Evolutionary conservation across 2,797 vertebrate species (phyloP).

Genomic region (Momotus momota): DNA sequence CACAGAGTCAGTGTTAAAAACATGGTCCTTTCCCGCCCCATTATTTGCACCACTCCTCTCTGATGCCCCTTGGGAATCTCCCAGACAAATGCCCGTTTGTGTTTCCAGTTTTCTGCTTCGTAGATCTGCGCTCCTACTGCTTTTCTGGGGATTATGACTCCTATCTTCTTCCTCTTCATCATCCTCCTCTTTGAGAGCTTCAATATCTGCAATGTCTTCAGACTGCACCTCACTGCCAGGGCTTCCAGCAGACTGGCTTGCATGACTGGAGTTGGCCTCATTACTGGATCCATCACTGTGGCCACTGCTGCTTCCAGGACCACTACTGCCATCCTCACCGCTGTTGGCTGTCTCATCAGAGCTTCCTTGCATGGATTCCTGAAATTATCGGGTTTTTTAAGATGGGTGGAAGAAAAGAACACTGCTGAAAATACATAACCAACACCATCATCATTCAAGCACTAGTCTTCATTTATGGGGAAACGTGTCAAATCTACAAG

Average conservation of each 20-base stretch:
- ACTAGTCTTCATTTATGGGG: background rate
- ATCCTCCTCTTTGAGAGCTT: slow-evolving; percentile 94
- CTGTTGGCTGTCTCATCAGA: slow-evolving; percentile 99
- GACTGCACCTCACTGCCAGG: slow-evolving; percentile 96
- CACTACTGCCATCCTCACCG: slow-evolving; percentile 96
- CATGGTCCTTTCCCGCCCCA: slow-evolving; percentile 84
- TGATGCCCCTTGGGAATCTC: slow-evolving; percentile 81
- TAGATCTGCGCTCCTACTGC: slow-evolving; percentile 83
- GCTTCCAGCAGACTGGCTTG: slow-evolving; percentile 95
- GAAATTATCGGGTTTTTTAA: background rate
- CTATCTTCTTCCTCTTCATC: slow-evolving; percentile 92
- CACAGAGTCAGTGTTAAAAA: slow-evolving; percentile 85
- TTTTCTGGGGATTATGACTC: slow-evolving; percentile 83
- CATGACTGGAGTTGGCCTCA: slow-evolving; percentile 93
- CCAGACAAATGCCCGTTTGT: slow-evolving; percentile 83
- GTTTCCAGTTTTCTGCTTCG: slow-evolving; percentile 89
- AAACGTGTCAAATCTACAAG: background rate
- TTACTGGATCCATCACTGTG: slow-evolving; percentile 96
- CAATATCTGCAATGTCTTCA: slow-evolving; percentile 95
- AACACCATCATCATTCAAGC: background rate
- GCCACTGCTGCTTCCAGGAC: slow-evolving; percentile 94
- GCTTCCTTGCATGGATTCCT: slow-evolving; percentile 99
- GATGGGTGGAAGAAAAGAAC: background rate
- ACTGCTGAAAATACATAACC: background rate
- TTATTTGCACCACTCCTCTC: slow-evolving; percentile 79